Conservation (phyloP, 1,140 invertebrate genomes). For the Diachasma alloeum region DNA sequence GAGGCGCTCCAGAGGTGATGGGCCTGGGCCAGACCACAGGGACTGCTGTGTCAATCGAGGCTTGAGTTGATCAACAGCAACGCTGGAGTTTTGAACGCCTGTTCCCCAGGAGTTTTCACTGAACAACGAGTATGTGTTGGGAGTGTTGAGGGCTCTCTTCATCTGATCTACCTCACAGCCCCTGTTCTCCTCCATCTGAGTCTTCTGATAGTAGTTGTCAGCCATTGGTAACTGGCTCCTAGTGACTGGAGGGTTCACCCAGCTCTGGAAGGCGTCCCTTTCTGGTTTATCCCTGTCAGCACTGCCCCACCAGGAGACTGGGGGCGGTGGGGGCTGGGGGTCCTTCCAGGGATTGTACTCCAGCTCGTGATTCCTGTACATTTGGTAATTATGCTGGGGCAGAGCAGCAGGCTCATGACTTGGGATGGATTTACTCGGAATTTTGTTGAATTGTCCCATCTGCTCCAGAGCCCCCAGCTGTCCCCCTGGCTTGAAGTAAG, state of each 20-base stretch:
- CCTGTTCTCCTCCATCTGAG: conserved; percentile 21
- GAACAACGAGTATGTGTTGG: conserved; percentile 74
- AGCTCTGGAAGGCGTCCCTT: conserved; percentile 41
- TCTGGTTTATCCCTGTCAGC: conserved; percentile 10
- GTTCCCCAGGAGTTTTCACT: conserved; percentile 68
- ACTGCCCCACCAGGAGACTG: conserved; percentile 48
- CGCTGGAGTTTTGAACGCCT: conserved; percentile 37
- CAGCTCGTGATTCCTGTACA: conserved; percentile 48
- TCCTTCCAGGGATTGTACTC: conserved; percentile 56
- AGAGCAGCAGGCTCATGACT: conserved; percentile 32
- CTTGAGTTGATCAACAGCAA: conserved; percentile 46
- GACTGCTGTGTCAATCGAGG: conserved; percentile 68
- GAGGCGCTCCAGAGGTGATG: conserved; percentile 80
- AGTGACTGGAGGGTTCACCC: conserved; percentile 39
- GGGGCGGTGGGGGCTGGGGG: conserved; percentile 44
- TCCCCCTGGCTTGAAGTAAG: neutral
- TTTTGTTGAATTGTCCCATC: conserved; percentile 12
- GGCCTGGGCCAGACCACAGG: conserved; percentile 79
- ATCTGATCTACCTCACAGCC: conserved; percentile 28
- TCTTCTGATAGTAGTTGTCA: conserved; percentile 47
- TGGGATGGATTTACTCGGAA: neutral
- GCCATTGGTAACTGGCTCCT: neutral
- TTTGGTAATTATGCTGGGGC: conserved; percentile 38
- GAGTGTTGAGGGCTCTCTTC: conserved; percentile 47
- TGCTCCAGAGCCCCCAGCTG: no score